Conservation (phyloP, 2,888 invertebrate genomes). For the Acleris laterana region DNA sequence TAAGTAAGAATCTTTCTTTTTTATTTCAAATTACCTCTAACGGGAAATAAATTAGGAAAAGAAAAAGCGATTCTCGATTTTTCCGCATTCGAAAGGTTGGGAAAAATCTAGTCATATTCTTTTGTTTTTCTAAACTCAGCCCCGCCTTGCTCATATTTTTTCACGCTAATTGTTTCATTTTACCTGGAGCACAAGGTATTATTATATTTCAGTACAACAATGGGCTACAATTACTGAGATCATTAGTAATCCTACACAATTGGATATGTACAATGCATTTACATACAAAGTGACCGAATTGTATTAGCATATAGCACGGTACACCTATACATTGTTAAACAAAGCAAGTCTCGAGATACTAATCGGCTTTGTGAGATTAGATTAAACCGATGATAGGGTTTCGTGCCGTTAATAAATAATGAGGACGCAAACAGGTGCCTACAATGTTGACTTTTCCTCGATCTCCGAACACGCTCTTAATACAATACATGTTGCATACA, state of each 20-base stretch:
- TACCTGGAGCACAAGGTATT: background rate
- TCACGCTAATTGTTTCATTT: background rate
- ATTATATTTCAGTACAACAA: background rate
- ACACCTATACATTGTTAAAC: background rate
- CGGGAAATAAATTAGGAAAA: too few relatives aligned
- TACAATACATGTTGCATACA: background rate
- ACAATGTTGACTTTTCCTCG: constrained; percentile 1
- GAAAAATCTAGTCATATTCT: too few relatives aligned
- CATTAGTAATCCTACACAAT: background rate
- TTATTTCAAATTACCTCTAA: too few relatives aligned
- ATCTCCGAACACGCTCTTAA: constrained; percentile 1
- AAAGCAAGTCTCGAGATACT: background rate
- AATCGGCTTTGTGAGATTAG: constrained; percentile 22
- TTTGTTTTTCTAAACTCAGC: too few relatives aligned
- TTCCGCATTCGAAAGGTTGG: too few relatives aligned
- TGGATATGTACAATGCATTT: background rate
- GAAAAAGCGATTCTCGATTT: too few relatives aligned
- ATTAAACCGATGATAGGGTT: constrained; percentile 18
- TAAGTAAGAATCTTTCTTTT: too few relatives aligned
- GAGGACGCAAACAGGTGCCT: constrained; percentile 9
- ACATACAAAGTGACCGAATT: constrained; percentile 6
- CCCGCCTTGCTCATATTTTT: background rate
- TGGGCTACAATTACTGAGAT: too few relatives aligned
- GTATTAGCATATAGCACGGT: background rate
- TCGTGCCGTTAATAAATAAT: constrained; percentile 25